Evolutionary conservation across 2,797 vertebrate genomes (phyloP), one percentile per base, ranked within the genome.

Genomic region (Acrossocheilus fasciatus): DNA sequence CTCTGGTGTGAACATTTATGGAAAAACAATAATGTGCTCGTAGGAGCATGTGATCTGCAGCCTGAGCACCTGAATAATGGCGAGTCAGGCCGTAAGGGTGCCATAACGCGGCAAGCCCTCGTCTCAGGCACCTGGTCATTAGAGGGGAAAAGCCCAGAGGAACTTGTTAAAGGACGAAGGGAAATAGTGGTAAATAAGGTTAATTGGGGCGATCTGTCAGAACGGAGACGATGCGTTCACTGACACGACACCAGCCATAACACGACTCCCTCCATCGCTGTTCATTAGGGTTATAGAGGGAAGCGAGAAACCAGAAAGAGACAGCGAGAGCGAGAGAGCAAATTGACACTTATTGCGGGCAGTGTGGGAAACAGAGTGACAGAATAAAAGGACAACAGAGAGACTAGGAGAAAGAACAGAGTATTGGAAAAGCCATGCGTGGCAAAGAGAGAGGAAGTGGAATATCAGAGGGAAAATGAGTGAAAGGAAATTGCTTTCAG

Each of bases 121-220:
- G 90, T 89, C 93, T 91, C 91, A 85, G 52, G 91, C 87, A 68
- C 92, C 92, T 93, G 89, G 78, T 94, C 94, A 94, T 95, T 93
- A 95, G 91, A 85, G 81, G 81, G 85, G 78, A 89, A 93, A 93
- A 92, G 94, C 96, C 96, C 96, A 94, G 94, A 87, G 96, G 96
- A 96, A 94, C 95, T 96, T 91, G 94, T 96, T 96, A 96, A 92
- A 91, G 90, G 93, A 93, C 57, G 91, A 92, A 91, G 90, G 86
- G 90, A 92, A 92, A 91, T 18, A 57, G 43, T 87, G 81, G 95
- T 96, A 96, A 96, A 96, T 96, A 96, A 96, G 95, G 95, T 96
- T 96, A 96, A 96, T 96, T 96, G 95, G 95, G 88, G 83, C 91
- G 83, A 95, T 95, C 94, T 95, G 96, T 96, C 95, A 96, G 93